These are phyloP conservation scores for Calameuta idolon DNA, from an alignment of 2,888 invertebrate species.

Conservation along the genomic window DNA sequence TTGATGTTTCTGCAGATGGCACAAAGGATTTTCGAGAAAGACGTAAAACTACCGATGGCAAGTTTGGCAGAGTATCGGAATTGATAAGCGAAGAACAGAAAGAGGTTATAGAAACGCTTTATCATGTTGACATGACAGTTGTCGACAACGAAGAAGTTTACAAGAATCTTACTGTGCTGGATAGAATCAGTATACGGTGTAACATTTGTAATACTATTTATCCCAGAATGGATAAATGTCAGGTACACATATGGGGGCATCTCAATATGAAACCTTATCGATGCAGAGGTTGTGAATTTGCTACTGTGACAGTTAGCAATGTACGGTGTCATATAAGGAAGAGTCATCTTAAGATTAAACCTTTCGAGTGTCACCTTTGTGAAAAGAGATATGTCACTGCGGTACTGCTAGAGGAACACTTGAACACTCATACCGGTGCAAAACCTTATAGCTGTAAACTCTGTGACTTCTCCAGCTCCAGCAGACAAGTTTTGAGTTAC, in stretches of 20 bases:
- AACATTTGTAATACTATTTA: slow-evolving; percentile 47
- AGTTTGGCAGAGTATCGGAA: slow-evolving; percentile 48
- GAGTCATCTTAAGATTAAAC: slow-evolving; percentile 58
- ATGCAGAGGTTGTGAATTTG: slow-evolving; percentile 50
- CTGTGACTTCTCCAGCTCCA: slow-evolving; percentile 49
- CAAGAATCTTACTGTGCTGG: slow-evolving; percentile 37
- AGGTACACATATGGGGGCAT: slow-evolving; percentile 57
- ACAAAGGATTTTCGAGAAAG: slow-evolving; percentile 7
- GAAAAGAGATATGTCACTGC: slow-evolving; percentile 49
- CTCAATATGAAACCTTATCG: slow-evolving; percentile 55
- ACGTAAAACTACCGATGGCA: slow-evolving; percentile 30
- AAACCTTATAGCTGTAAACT: slow-evolving; percentile 47
- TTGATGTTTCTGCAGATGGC: not conserved
- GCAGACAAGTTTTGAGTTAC: slow-evolving; percentile 51
- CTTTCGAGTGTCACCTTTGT: slow-evolving; percentile 49
- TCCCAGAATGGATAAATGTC: slow-evolving; percentile 52
- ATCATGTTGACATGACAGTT: slow-evolving; percentile 46
- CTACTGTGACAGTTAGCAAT: slow-evolving; percentile 55
- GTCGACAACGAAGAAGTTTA: slow-evolving; percentile 44
- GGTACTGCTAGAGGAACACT: slow-evolving; percentile 52
- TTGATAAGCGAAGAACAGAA: slow-evolving; percentile 55
- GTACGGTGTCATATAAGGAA: slow-evolving; percentile 57
- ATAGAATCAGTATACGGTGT: slow-evolving; percentile 47
- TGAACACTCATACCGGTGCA: slow-evolving; percentile 53
- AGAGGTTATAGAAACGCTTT: slow-evolving; percentile 46